Evolutionary conservation across 2,797 vertebrate species (phyloP).

Genomic region (Argya squamiceps): DNA sequence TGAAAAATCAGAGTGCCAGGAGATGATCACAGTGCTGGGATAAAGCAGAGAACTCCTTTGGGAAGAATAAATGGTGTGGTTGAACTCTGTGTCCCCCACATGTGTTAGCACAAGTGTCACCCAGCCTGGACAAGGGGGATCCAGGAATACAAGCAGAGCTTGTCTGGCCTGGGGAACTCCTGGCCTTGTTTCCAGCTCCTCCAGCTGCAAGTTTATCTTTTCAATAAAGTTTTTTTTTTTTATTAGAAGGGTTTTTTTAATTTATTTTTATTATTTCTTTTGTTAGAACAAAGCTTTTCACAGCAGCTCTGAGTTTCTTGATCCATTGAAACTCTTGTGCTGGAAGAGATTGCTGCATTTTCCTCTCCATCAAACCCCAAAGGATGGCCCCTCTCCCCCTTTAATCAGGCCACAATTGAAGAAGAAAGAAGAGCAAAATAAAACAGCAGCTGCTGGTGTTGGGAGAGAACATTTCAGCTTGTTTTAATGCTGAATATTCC

Average conservation of each 20-base stretch:
- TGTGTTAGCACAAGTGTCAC: not conserved
- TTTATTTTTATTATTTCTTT: no score
- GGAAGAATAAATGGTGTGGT: rapidly evolving
- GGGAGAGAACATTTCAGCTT: not conserved
- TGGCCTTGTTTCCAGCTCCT: not conserved
- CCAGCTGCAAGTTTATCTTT: not conserved
- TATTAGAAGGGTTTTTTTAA: not conserved
- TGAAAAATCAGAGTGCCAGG: not conserved
- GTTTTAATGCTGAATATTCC: not conserved
- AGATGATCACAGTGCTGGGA: rapidly evolving
- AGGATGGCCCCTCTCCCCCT: not conserved
- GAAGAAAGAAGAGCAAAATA: not conserved
- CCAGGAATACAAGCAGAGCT: not conserved
- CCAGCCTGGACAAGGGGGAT: not conserved
- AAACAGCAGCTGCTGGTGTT: not conserved
- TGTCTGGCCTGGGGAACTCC: not conserved
- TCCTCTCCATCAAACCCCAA: not conserved
- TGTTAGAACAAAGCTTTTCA: not conserved
- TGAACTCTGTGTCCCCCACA: not conserved
- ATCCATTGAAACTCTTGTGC: not conserved
- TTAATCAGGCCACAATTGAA: not conserved
- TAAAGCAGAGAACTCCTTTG: not conserved
- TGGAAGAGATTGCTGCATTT: not conserved
- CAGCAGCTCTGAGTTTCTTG: not conserved
- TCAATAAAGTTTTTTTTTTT: no score